A percentile compares a stretch with the other conserved stretches of the same genome.
phyloP scores from a whole-genome alignment of 2,797 vertebrate genomes.

The Peromyscus melanophrys region DNA sequence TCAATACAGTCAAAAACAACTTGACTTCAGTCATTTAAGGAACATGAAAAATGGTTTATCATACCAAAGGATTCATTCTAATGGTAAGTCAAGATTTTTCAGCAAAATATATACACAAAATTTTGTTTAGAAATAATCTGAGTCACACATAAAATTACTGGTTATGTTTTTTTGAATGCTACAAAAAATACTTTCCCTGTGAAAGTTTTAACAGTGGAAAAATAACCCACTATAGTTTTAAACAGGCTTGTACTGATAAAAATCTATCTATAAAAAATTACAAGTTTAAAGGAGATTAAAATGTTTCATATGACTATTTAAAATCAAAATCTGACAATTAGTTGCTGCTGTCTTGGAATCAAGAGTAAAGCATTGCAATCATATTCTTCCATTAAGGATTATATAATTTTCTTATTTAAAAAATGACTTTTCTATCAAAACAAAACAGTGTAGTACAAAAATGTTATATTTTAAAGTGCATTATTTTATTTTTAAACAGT shows the following conservation, averaged over 20 bases:
- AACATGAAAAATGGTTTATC: conserved; percentile 70
- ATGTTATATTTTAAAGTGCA: conserved; percentile 87
- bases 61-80: conserved; percentile 72
- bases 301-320: conserved; percentile 78
- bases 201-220: conserved; percentile 71
- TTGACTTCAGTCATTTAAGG: conserved; percentile 72
- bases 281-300: conserved; percentile 71
- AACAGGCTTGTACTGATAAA: conserved; percentile 82
- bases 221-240: conserved; percentile 81
- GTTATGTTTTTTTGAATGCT: conserved; percentile 75
- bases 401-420: conserved; percentile 75
- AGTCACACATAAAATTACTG: conserved; percentile 67
- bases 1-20: conserved; percentile 74
- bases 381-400: conserved; percentile 72
- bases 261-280: conserved; percentile 73
- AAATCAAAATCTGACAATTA: conserved; percentile 85
- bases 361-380: conserved; percentile 70
- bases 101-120: conserved; percentile 70
- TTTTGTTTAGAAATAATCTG: conserved; percentile 75
- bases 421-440: conserved; percentile 87
- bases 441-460: conserved; percentile 89
- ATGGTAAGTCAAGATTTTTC: conserved; percentile 63
- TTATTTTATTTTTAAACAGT: conserved; percentile 89
- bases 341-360: conserved; percentile 70
- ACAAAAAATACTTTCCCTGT: conserved; percentile 70